These are phyloP conservation scores for Pampusana beccarii DNA, from an alignment of 2,113 vertebrate genomes.

Conservation along the genomic window DNA sequence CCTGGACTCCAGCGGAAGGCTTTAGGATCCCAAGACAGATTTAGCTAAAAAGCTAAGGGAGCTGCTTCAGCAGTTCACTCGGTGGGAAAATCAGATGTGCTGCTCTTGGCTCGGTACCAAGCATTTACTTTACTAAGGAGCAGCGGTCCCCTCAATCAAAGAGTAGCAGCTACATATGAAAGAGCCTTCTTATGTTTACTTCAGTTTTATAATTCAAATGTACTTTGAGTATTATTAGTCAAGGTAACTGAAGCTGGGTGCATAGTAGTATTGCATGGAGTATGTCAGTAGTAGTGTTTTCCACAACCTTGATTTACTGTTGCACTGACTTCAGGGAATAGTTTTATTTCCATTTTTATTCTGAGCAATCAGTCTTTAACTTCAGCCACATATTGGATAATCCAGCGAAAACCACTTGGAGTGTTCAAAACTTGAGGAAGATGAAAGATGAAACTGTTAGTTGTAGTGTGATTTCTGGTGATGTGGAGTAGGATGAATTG, in stretches of 20 bases:
- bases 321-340: neutral
- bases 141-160: neutral
- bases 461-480: neutral
- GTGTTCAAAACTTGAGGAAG: neutral
- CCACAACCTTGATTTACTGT: neutral
- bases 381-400: neutral
- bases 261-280: neutral
- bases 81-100: conserved; percentile 56
- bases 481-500: neutral
- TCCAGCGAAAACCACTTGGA: neutral
- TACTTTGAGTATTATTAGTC: neutral
- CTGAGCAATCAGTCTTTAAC: neutral
- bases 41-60: conserved; percentile 15
- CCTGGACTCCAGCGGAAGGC: neutral
- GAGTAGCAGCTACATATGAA: neutral
- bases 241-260: neutral
- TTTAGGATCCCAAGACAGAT: neutral
- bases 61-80: conserved; percentile 19
- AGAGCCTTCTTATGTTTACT: neutral
- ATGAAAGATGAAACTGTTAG: neutral
- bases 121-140: neutral
- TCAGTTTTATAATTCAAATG: neutral
- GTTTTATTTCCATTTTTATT: neutral
- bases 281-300: neutral
- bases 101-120: conserved; percentile 18